Conservation (phyloP, 1,140 invertebrate genomes). For the Platorchestia sp. region DNA sequence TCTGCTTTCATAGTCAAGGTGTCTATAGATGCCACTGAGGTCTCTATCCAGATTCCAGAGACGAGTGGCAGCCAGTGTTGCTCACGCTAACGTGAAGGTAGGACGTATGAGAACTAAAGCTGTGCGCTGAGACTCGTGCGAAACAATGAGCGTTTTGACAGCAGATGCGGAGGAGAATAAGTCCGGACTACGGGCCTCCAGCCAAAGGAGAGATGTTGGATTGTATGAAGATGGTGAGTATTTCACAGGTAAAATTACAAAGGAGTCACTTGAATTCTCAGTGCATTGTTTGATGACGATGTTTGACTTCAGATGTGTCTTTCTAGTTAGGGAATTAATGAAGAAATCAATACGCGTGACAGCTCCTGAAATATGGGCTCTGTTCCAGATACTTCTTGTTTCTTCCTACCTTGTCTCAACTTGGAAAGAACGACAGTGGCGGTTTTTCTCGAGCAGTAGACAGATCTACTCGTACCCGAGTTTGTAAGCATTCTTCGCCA, state of each 20-base stretch:
- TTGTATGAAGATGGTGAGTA: not conserved
- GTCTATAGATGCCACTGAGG: not conserved
- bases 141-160: slow-evolving; percentile 41
- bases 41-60: not conserved
- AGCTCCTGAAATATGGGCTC: not conserved
- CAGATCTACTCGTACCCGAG: too few relatives aligned
- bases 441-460: too few relatives aligned
- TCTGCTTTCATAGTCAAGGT: not conserved
- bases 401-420: not conserved
- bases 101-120: not conserved
- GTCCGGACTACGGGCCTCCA: not conserved
- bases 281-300: not conserved
- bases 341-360: not conserved
- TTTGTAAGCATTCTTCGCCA: too few relatives aligned
- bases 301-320: not conserved
- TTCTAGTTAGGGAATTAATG: not conserved
- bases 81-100: not conserved
- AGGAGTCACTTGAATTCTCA: not conserved
- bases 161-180: slow-evolving; percentile 35
- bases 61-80: not conserved
- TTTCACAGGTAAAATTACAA: not conserved
- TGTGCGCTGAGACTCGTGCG: not conserved
- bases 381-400: not conserved
- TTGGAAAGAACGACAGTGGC: not conserved
- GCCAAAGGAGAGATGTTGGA: not conserved